Evolutionary conservation across 2,797 vertebrate genomes (phyloP), one percentile per base, ranked within the genome.

Genomic region (Enteromius treurensis): DNA sequence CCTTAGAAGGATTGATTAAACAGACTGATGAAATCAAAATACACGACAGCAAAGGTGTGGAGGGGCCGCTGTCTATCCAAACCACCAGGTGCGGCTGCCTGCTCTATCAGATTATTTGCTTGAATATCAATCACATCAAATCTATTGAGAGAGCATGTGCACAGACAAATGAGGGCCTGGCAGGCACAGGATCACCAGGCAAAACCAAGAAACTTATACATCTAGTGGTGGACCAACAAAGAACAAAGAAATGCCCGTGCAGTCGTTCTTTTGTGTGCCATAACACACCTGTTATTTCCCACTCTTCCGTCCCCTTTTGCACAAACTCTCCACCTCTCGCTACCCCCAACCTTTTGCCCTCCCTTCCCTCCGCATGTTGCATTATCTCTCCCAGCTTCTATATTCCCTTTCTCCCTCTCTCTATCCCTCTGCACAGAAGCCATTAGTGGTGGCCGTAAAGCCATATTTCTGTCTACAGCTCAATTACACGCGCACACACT

Each of bases 391-490:
- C 71, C 47, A 69, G 42, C 65, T 82, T 83, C 84, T 71, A 78
- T 73, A 49, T 77, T 77, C 49, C 71, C 64, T 82, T 55, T 65
- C 78, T 53, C 70, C 49, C 73, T 53, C 65, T 69, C 70, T 79
- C 78, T 68, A 83, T 77, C 69, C 75, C 84, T 86, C 87, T 85
- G 86, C 81, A 85, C 87, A 55, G 84, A 90, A 87, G 88, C 83
- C 83, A 87, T 89, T 89, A 88, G 79, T 80, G 84, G 74, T 87
- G 87, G 88, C 81, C 51, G 67, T 86, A 47, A 77, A 89, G 87
- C 87, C 85, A 88, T 88, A 90, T 84, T 87, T 89, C 86, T 88
- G 88, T 86, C 88, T 79, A 86, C 77, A 87, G 85, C 87, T 90
- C 81, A 84, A 88, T 90, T 88, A 88, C 79, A 85, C 73, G 34